A percentile compares a stretch with the other conserved stretches of the same genome.
phyloP scores from a whole-genome alignment of 2,113 vertebrate genomes.

The Leptocoma aspasia region DNA sequence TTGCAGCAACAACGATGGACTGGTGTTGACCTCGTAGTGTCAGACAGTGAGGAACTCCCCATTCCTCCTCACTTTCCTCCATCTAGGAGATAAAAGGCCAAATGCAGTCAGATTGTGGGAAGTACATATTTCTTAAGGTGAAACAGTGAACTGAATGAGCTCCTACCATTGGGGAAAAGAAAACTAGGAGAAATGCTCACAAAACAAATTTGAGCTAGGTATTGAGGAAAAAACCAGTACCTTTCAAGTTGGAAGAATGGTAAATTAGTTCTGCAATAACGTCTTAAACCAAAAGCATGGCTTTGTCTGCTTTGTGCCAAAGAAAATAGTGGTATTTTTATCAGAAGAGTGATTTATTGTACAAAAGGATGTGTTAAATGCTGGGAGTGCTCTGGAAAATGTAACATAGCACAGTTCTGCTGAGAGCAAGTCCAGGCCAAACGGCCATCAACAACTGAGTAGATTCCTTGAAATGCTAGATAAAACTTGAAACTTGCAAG shows the following conservation, averaged over 20 bases:
- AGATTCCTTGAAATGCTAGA: not conserved
- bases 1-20: conserved; percentile 91
- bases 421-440: not conserved
- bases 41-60: conserved; percentile 94
- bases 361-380: not conserved
- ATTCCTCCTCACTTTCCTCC: conserved; percentile 93
- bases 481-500: not conserved
- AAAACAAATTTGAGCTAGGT: not conserved
- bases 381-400: not conserved
- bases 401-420: not conserved
- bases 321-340: not conserved
- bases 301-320: not conserved
- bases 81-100: conserved; percentile 75
- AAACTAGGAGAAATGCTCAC: not conserved
- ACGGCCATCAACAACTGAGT: not conserved
- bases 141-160: not conserved
- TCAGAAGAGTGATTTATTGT: not conserved
- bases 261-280: not conserved
- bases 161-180: not conserved
- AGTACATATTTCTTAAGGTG: not conserved
- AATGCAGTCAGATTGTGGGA: not conserved
- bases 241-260: not conserved
- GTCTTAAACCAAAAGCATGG: not conserved
- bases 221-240: not conserved
- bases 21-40: conserved; percentile 89